Evolutionary conservation across 1,140 invertebrate species (phyloP).

Genomic region (Dysdera silvatica): DNA sequence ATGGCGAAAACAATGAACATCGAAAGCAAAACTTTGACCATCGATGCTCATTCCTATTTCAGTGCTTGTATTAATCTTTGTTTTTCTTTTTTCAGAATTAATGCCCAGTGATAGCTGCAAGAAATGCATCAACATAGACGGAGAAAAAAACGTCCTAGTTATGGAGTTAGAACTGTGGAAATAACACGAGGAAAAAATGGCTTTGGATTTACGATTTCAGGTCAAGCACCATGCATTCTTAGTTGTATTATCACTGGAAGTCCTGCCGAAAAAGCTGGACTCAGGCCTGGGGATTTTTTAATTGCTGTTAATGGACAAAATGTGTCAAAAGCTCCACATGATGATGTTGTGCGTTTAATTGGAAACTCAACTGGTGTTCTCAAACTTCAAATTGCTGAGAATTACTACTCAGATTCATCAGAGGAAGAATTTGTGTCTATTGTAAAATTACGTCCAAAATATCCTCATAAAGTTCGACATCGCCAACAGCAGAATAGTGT

Average conservation of each 20-base stretch:
- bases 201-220: constrained; percentile 89
- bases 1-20: neutral
- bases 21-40: neutral
- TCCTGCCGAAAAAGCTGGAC: constrained; percentile 71
- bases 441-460: constrained; percentile 51
- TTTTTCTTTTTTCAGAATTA: neutral
- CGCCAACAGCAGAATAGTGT: constrained; percentile 32
- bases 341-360: constrained; percentile 83
- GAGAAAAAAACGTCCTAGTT: constrained; percentile 67
- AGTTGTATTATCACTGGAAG: constrained; percentile 77
- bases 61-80: neutral
- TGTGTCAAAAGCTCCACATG: constrained; percentile 79
- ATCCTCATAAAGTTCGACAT: constrained; percentile 51
- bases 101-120: neutral
- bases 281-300: constrained; percentile 82
- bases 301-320: constrained; percentile 82
- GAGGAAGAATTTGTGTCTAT: constrained; percentile 58
- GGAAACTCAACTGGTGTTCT: constrained; percentile 71
- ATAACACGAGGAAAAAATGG: constrained; percentile 72
- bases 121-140: constrained; percentile 58
- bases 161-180: constrained; percentile 75
- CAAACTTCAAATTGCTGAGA: constrained; percentile 75
- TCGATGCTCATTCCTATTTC: neutral
- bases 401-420: constrained; percentile 69
- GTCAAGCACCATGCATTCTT: constrained; percentile 79